Evolutionary conservation across 2,113 vertebrate species (phyloP).

Genomic region (Chloropsis cyanopogon): DNA sequence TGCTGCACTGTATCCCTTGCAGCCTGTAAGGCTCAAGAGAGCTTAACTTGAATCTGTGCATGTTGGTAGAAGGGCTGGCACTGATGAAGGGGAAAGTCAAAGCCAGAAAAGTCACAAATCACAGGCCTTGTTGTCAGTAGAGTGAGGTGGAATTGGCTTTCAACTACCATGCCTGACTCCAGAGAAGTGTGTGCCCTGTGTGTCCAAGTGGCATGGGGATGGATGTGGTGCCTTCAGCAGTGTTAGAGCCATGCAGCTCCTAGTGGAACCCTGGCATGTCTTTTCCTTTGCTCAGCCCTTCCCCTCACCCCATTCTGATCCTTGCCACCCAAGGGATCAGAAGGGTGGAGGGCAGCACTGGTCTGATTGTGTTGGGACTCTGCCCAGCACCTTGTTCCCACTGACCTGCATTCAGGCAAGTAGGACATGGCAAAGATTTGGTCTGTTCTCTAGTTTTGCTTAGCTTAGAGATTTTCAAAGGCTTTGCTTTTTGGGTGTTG

Average conservation of each 20-base stretch:
- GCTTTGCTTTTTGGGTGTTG: not conserved
- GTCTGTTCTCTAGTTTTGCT: not conserved
- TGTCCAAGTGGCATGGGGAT: too few species aligned
- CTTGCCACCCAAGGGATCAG: not conserved
- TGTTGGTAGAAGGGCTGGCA: accelerated
- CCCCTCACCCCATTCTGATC: not conserved
- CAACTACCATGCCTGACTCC: not conserved
- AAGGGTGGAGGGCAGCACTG: not conserved
- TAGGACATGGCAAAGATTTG: not conserved
- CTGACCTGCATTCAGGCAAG: not conserved
- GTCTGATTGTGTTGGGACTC: not conserved
- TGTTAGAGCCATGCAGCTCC: not conserved
- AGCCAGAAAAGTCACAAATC: not conserved
- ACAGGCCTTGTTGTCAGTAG: not conserved
- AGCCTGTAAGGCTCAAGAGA: not conserved
- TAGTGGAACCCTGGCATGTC: not conserved
- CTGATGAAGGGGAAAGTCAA: not conserved
- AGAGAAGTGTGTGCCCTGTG: not conserved
- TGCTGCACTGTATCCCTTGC: not conserved
- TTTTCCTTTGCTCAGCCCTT: not conserved
- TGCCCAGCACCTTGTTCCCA: not conserved
- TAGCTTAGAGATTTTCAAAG: not conserved
- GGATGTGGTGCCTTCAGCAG: not conserved
- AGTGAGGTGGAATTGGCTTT: not conserved
- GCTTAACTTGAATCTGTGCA: not conserved